phyloP scores from a whole-genome alignment of 2,888 invertebrate genomes.

The Catonia carolina region DNA sequence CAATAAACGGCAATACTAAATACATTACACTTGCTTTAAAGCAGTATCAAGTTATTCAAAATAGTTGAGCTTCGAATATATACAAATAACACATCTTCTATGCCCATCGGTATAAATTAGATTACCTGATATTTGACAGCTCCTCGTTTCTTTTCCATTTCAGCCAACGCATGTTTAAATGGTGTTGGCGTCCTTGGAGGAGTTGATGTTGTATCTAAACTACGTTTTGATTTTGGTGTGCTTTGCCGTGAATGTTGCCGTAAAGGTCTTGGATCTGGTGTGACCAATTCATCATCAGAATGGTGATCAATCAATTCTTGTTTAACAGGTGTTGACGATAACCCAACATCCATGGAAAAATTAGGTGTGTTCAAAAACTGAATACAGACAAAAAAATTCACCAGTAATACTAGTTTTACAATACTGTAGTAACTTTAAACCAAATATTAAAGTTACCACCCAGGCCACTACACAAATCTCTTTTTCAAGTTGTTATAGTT shows the following conservation, averaged over 20 bases:
- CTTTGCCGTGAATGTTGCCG: slow-evolving; percentile 39
- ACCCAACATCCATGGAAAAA: slow-evolving; percentile 49
- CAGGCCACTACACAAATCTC: background rate
- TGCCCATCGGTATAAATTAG: too few species aligned
- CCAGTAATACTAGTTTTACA: too few species aligned
- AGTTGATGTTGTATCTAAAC: slow-evolving; percentile 15
- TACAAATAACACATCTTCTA: too few species aligned
- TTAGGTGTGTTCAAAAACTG: slow-evolving; percentile 73
- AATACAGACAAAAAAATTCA: slow-evolving; percentile 26
- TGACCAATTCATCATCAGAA: slow-evolving; percentile 37
- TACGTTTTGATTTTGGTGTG: slow-evolving; percentile 36
- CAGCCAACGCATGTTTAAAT: slow-evolving; percentile 86
- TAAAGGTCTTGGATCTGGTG: slow-evolving; percentile 41
- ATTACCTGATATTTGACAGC: slow-evolving; percentile 41
- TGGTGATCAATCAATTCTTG: slow-evolving; percentile 15
- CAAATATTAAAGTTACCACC: background rate
- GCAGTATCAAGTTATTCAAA: too few species aligned
- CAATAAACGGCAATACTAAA: too few species aligned
- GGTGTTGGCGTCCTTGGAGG: slow-evolving; percentile 80
- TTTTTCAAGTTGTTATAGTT: slow-evolving; percentile 7
- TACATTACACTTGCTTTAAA: too few species aligned
- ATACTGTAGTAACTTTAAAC: slow-evolving; percentile 18
- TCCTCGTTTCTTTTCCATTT: slow-evolving; percentile 67
- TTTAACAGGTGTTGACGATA: slow-evolving; percentile 34
- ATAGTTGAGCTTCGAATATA: too few species aligned